Base-by-base conservation (phyloP, 2,797 vertebrate species). In the Alca torda region DNA sequence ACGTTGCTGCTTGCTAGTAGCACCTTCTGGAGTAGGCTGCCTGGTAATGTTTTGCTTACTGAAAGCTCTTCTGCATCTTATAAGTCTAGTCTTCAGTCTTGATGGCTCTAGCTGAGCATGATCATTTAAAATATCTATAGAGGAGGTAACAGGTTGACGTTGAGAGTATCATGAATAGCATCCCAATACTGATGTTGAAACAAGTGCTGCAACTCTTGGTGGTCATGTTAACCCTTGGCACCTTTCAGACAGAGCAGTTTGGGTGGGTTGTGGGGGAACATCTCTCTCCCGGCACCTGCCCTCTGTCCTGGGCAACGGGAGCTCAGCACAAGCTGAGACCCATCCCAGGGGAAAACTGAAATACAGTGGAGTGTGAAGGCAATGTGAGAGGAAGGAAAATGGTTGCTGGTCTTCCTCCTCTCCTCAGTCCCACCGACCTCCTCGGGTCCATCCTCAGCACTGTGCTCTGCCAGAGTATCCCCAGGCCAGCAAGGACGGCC, bases 101-200 rank as follows among this genome's bases (percentile, higher is more conserved):
- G 35, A 37, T 21, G 53, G 16, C 28, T 76, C 37, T 53, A 73
- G 50, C 33, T 10, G 30, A 69, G 46, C 19, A 53, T 41, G 43
- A 50, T 72, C 4, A 43, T 72, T 78, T 60, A 26, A 90, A 92
- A 30, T 30, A 53, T 11, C 45, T 59, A 2, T 12, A 79, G 28
- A 54, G 28, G 5, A 15, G 73, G 60, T 75, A 93, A 67, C 3
- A 59, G 20, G 6, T 28, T 31, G 31, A 37, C 28, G 30, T 59
- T 37, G 0, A 2, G 28, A 72, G 31, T 7, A 61, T 26, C 6
- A 59, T 2, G 0, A 83, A 50, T 2, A 41, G 9, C 48, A 69
- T 25, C 33, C 30, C n/a, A 65, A 16, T 15, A 33, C 18, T 53
- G 13, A 26, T 23, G 24, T 23, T 74, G 74, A 72, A 86, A 68